phyloP scores from a whole-genome alignment of 1,140 invertebrate genomes.

The Bombus sibiricus region DNA sequence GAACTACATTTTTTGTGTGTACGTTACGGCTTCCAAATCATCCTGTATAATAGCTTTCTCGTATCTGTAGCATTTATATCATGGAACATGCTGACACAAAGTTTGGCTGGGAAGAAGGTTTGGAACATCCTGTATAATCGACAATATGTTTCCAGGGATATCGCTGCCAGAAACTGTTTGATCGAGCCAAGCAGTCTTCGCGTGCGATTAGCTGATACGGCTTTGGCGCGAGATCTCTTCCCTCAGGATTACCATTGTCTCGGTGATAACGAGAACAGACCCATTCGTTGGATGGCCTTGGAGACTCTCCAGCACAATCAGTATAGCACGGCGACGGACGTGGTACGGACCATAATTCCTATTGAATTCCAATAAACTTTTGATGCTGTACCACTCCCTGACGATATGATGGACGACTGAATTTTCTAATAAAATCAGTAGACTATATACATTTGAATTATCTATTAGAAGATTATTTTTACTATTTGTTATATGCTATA shows the following conservation, averaged over 20 bases:
- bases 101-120: neutral
- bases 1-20: too few relatives aligned
- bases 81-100: too few relatives aligned
- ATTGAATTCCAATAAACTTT: slow-evolving; percentile 9
- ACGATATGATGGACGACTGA: neutral
- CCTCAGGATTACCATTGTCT: slow-evolving; percentile 97
- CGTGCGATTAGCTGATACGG: slow-evolving; percentile 94
- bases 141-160: slow-evolving; percentile 84
- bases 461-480: too few relatives aligned
- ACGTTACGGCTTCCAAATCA: too few relatives aligned
- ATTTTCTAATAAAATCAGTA: neutral
- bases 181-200: slow-evolving; percentile 87
- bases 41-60: too few relatives aligned
- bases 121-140: neutral
- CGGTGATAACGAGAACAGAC: slow-evolving; percentile 96
- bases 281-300: slow-evolving; percentile 97
- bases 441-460: too few relatives aligned
- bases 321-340: slow-evolving; percentile 91
- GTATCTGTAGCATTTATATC: neutral
- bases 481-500: too few relatives aligned
- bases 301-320: slow-evolving; percentile 92
- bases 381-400: neutral
- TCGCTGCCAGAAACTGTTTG: slow-evolving; percentile 95
- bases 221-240: slow-evolving; percentile 95
- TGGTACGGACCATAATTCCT: slow-evolving; percentile 85